Evolutionary conservation across 2,113 vertebrate species (phyloP).

Genomic region (Hiodon alosoides): DNA sequence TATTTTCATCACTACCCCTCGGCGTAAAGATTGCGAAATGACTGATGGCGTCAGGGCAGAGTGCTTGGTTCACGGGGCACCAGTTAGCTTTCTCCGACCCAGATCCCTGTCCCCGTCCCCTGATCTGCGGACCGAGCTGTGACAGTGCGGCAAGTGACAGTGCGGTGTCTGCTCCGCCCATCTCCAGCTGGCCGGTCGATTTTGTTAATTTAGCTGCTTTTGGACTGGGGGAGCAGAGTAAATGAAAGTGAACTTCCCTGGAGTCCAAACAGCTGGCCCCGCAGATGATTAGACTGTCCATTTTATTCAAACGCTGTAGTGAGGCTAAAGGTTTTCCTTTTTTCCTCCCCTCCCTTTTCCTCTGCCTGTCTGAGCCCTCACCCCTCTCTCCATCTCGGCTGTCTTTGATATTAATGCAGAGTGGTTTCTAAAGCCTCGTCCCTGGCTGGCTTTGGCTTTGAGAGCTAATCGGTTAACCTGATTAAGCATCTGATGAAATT

Average conservation of each 20-base stretch:
- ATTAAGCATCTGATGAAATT: constrained; percentile 64
- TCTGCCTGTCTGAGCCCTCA: background rate
- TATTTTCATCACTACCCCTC: constrained; percentile 22
- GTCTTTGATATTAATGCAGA: constrained; percentile 45
- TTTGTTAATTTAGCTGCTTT: constrained; percentile 30
- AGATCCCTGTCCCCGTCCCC: constrained; percentile 28
- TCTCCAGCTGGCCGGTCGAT: constrained; percentile 14
- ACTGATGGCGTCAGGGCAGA: constrained; percentile 30
- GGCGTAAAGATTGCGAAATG: constrained; percentile 23
- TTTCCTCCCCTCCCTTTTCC: background rate
- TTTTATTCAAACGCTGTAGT: constrained; percentile 26
- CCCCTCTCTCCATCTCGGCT: constrained; percentile 9
- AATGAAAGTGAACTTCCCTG: constrained; percentile 31
- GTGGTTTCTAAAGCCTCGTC: constrained; percentile 45
- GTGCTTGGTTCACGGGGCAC: constrained; percentile 48
- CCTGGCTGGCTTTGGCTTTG: constrained; percentile 32
- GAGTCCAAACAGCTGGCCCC: constrained; percentile 32
- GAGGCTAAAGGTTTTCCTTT: constrained; percentile 5
- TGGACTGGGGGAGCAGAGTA: constrained; percentile 24
- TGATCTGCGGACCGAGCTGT: background rate
- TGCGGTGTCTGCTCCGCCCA: no score
- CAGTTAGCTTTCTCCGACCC: constrained; percentile 57
- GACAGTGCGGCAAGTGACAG: constrained; percentile 9
- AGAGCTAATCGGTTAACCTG: constrained; percentile 62
- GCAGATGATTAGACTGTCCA: constrained; percentile 37